These are phyloP conservation scores for Oncorhynchus keta DNA, from an alignment of 2,113 vertebrate species.

Conservation along the genomic window DNA sequence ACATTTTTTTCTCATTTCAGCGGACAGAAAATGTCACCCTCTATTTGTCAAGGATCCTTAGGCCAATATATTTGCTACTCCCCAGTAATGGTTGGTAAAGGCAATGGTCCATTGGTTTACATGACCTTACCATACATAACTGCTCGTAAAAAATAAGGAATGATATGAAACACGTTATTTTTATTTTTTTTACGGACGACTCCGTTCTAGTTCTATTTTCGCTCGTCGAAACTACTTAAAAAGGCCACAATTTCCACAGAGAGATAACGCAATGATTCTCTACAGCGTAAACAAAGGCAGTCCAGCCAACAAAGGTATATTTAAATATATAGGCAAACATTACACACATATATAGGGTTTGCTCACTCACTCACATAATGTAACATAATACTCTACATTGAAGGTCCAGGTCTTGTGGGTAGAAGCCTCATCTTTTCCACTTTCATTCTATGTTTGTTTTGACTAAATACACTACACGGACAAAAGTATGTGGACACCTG, in stretches of 20 bases:
- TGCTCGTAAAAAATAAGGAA: constrained; percentile 58
- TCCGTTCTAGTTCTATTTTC: neutral
- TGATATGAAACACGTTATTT: constrained; percentile 54
- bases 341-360: constrained; percentile 51
- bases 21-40: too few species aligned
- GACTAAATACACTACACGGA: neutral
- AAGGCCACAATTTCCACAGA: constrained; percentile 67
- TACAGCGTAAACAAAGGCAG: constrained; percentile 55
- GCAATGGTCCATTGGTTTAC: constrained; percentile 53
- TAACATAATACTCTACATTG: constrained; percentile 10
- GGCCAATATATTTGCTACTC: constrained; percentile 22
- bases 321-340: constrained; percentile 63
- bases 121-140: constrained; percentile 44
- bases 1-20: too few species aligned
- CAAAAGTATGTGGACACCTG: too few species aligned
- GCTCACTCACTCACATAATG: constrained; percentile 24
- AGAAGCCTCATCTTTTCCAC: neutral
- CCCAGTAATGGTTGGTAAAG: constrained; percentile 46
- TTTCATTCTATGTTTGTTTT: neutral
- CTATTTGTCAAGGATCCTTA: too few species aligned
- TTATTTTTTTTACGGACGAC: neutral
- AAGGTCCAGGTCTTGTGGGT: constrained; percentile 42
- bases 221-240: constrained; percentile 38
- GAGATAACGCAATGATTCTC: constrained; percentile 32
- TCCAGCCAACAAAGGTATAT: constrained; percentile 61